Evolutionary conservation across 2,888 invertebrate species (phyloP).

Genomic region (Eulithis prunata): DNA sequence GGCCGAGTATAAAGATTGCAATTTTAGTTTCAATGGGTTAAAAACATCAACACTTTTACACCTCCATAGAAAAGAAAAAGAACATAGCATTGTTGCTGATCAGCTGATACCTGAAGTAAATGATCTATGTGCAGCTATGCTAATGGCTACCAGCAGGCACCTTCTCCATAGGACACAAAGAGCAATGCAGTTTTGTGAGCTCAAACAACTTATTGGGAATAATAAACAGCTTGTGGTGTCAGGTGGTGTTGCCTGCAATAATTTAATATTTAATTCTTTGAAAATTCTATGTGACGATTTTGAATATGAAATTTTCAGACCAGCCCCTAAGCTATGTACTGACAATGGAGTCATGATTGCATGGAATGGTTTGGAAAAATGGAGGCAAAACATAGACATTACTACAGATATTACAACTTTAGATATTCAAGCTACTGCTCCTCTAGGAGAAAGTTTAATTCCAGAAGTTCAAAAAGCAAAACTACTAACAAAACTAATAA

Average conservation of each 20-base stretch:
- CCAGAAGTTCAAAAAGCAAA: conserved; percentile 82
- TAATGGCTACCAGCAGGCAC: conserved; percentile 90
- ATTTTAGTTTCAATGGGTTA: conserved; percentile 96
- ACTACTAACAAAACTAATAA: conserved; percentile 75
- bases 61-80: conserved; percentile 85
- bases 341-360: conserved; percentile 99
- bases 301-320: conserved; percentile 88
- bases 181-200: conserved; percentile 90
- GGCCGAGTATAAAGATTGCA: conserved; percentile 89
- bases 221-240: conserved; percentile 91
- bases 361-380: conserved; percentile 97
- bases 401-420: conserved; percentile 85
- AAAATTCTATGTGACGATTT: conserved; percentile 87
- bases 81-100: conserved; percentile 85
- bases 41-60: conserved; percentile 85
- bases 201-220: conserved; percentile 87
- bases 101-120: conserved; percentile 89
- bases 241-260: conserved; percentile 98
- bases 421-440: conserved; percentile 85
- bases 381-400: conserved; percentile 80
- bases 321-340: conserved; percentile 94
- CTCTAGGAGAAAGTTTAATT: conserved; percentile 86
- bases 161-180: conserved; percentile 93
- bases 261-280: conserved; percentile 90
- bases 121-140: conserved; percentile 94